These are phyloP conservation scores for Alosa alosa DNA, from an alignment of 2,113 vertebrate species.

Conservation along the genomic window DNA sequence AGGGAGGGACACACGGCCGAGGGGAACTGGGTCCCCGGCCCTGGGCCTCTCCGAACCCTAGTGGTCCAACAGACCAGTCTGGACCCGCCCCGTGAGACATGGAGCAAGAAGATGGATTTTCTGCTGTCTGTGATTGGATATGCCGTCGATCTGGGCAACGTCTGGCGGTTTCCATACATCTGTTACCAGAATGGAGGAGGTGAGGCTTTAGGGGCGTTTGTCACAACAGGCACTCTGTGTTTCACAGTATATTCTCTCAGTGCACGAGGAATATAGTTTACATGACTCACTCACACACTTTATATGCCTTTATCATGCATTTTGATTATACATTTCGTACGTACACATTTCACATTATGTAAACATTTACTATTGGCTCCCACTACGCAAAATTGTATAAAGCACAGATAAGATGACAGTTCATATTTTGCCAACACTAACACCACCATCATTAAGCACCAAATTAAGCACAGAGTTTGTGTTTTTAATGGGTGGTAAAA, in stretches of 20 bases:
- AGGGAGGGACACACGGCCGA: slow-evolving; percentile 57
- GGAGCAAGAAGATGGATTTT: slow-evolving; percentile 98
- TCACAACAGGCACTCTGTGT: neutral
- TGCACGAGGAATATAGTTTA: neutral
- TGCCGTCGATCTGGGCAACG: slow-evolving; percentile 94
- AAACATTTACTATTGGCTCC: neutral
- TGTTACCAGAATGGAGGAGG: slow-evolving; percentile 99
- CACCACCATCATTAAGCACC: neutral
- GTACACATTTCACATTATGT: neutral
- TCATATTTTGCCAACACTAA: neutral
- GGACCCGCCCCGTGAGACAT: slow-evolving; percentile 84
- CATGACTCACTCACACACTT: neutral
- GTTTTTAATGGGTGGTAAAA: neutral
- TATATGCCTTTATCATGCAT: neutral
- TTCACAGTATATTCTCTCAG: neutral
- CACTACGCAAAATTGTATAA: neutral
- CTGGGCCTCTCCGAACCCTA: slow-evolving; percentile 69
- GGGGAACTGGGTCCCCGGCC: slow-evolving; percentile 47
- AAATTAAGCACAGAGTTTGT: neutral
- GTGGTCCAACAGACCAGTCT: slow-evolving; percentile 81
- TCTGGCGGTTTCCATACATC: slow-evolving; percentile 98
- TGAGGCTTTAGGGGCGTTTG: slow-evolving; percentile 64
- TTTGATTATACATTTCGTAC: neutral
- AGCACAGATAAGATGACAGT: neutral
- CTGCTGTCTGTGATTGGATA: slow-evolving; percentile 96